Base-by-base conservation (phyloP, 2,797 vertebrate species). In the Mionectes olivaceus region DNA sequence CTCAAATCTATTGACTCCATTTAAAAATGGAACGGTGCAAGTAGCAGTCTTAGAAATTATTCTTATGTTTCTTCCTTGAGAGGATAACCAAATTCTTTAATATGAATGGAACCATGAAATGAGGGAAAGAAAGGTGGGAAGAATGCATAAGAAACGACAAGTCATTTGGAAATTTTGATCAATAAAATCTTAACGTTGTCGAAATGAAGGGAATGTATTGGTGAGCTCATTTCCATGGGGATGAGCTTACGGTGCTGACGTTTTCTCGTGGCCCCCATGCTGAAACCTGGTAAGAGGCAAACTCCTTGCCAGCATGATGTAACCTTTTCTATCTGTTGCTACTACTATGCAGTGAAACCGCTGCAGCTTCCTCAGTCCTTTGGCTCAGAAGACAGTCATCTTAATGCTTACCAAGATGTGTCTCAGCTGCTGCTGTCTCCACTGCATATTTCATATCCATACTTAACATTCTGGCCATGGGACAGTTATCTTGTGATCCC, bases 11-110 rank as follows among this genome's bases (percentile, higher is more conserved):
- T 67, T 64, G 52, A 70, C 25, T 73, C 61, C 25, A 41, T 79
- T 79, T 77, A 84, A 94, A 95, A 95, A 82, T 70, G 73, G 52
- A 77, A 44, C 30, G 15, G 30, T 84, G 63, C 69, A 65, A 73
- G 70, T 47, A 84, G 22, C 53, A 43, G 30, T 90, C 57, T 73
- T 75, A 78, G 75, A 93, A 92, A 78, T 89, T 89, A 75, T 41
- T 77, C 69, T 71, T 77, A 19, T 10, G 9, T 68, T 71, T 16
- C 47, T 83, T 90, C 44, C 24, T 79, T 75, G 55, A 73, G 73
- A 92, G 65, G 76, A 82, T 81, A 83, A 91, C 61, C 32, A 70
- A 67, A 15, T 79, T 18, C 30, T 82, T 88, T 86, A 84, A 30
- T 91, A 57, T 68, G 56, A 87, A 44, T 39, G 82, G 64, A 50